Percentiles rank a stretch among this genome's conserved stretches.
Conservation (phyloP, 1,140 invertebrate species). For the Bombus terrestris region DNA sequence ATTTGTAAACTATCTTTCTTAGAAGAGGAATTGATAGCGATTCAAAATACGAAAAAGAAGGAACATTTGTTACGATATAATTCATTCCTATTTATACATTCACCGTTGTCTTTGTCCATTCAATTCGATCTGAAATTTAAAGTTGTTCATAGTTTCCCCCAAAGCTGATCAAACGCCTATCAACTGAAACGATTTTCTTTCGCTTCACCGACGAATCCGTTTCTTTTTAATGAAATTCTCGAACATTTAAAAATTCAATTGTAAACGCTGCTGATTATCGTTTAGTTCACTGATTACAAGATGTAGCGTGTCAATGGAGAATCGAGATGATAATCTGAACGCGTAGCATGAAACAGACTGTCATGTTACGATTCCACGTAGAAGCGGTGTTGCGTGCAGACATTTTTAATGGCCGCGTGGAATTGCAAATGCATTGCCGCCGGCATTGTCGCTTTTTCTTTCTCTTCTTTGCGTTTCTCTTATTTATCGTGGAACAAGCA, state of each 20-base stretch:
- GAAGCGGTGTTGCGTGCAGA: conserved; percentile 55
- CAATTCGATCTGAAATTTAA: too few relatives aligned
- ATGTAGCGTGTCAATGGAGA: conserved; percentile 37
- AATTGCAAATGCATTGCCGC: conserved; percentile 60
- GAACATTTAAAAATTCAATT: neutral
- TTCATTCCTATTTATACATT: too few relatives aligned
- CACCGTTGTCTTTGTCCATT: too few relatives aligned
- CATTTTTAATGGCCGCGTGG: conserved; percentile 54
- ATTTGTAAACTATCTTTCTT: too few relatives aligned
- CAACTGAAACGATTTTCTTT: too few relatives aligned
- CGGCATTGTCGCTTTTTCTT: conserved; percentile 16
- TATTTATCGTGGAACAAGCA: conserved; percentile 14
- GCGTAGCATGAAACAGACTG: conserved; percentile 27
- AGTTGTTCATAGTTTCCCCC: too few relatives aligned
- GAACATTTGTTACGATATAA: too few relatives aligned
- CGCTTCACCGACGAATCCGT: too few relatives aligned
- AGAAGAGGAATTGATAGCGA: too few relatives aligned
- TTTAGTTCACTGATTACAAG: conserved; percentile 1
- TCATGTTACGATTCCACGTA: conserved; percentile 31
- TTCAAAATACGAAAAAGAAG: too few relatives aligned
- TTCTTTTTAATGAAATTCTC: too few relatives aligned
- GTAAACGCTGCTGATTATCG: neutral
- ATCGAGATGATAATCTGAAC: conserved; percentile 37
- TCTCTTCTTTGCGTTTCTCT: neutral
- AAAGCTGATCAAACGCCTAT: too few relatives aligned